A percentile compares a stretch with the other conserved stretches of the same genome.
Evolutionary conservation across 2,797 vertebrate species (phyloP).

Genomic region (Aulostomus chinensis): DNA sequence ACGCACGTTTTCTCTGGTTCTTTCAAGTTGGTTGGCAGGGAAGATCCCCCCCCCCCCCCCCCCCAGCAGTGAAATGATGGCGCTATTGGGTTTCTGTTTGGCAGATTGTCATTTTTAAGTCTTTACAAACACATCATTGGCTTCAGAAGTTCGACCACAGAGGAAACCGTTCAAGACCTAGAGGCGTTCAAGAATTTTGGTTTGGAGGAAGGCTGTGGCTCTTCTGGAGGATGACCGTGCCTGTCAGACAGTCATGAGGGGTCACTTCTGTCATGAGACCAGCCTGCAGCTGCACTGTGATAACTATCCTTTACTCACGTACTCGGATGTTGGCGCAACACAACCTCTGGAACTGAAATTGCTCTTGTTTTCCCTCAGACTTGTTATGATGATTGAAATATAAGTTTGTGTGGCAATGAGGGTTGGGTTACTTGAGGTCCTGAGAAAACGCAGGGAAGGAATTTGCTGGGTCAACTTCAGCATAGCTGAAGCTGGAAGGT

Average conservation of each 20-base stretch:
- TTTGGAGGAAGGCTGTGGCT: conserved; percentile 8
- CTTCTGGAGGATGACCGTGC: background rate
- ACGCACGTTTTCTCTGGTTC: too few species aligned
- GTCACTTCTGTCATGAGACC: conserved; percentile 52
- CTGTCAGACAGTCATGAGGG: conserved; percentile 8
- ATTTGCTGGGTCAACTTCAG: conserved; percentile 15
- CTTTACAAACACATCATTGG: conserved; percentile 32
- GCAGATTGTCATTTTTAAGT: conserved; percentile 41
- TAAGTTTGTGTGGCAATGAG: conserved; percentile 41
- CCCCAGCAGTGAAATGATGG: background rate
- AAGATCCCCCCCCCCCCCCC: too few species aligned
- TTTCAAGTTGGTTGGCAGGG: too few species aligned
- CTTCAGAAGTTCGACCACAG: conserved; percentile 32
- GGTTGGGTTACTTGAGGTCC: conserved; percentile 42
- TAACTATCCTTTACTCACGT: conserved; percentile 45
- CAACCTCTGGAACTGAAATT: conserved; percentile 58
- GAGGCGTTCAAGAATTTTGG: background rate
- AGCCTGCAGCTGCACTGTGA: conserved; percentile 60
- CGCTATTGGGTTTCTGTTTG: conserved; percentile 30
- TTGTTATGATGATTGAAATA: conserved; percentile 54
- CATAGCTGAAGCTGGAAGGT: conserved; percentile 31
- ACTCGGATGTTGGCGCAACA: conserved; percentile 19
- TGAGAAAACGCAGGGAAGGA: conserved; percentile 22
- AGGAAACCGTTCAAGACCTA: conserved; percentile 44
- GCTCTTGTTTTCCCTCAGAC: conserved; percentile 53